Evolutionary conservation across 2,113 vertebrate genomes (phyloP), one percentile per base, ranked within the genome.

Genomic region (Limanda limanda): DNA sequence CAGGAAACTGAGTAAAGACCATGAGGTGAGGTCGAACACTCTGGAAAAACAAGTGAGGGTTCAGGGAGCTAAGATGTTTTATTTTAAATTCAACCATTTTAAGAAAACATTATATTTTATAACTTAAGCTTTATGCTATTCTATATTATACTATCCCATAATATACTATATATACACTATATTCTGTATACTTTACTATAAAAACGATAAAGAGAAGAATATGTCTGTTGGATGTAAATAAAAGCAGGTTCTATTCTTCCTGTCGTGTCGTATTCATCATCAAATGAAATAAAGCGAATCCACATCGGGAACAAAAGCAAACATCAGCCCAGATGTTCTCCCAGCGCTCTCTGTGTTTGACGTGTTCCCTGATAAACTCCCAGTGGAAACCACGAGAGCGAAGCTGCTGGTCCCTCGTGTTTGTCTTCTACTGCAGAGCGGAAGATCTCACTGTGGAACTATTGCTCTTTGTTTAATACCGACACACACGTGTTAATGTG

Each of bases 241-340:
- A 54, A 24, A 56, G 24, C 23, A 3, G 21, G 3, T 13, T 37
- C 18, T 18, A 35, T 51, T 69, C 10, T 56, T 25, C 21, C 17
- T 9, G 18, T 18, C 0, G 56, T 11, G 23, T 21, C n/a, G 18
- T 3, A 4, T 15, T 45, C 5, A 58, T 21, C 8, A 18, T 0
- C 18, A 5, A 6, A 20, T 37, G 9, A 20, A 37, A 23, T 9
- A 9, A 9, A 35, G 11, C 40, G 1, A 68, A 68, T 18, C 31
- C 40, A 42, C 37, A 0, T n/a, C 3, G 42, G 18, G 27, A 2
- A 51, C 24, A 25, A 55, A 68, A 31, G 54, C 69, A 71, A 76
- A 76, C 68, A 76, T 56, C 37, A 55, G 64, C 54, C 58, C 78
- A 73, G 82, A 69, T 81, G 69, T 70, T 77, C 31, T 58, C 61